Evolutionary conservation across 2,113 vertebrate species (phyloP), one percentile per base, ranked within the genome.

Genomic region (Strix aluco): DNA sequence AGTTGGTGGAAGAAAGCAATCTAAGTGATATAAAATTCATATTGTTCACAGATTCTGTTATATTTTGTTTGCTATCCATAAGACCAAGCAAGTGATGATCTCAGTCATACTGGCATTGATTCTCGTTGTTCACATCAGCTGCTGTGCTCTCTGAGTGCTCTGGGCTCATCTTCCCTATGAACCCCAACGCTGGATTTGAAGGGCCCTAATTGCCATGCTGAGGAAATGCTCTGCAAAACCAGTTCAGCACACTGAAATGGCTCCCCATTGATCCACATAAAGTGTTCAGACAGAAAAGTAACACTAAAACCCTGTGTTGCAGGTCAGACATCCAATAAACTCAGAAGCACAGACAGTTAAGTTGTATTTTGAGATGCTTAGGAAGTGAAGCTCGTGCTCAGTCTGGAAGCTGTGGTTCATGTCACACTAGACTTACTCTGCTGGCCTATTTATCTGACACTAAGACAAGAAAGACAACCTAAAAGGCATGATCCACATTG

Each of bases 341-440:
- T 46, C 59, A 59, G 40, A 65, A 58, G 19, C 29, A 71, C 22
- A 40, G 58, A 29, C 29, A 61, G 10, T 14, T 10, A 51, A 87
- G 6, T 20, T 52, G 2, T 26, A 26, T 58, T 82, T 81, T 36
- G 11, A 82, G 23, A 26, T 18, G 34, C 30, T 89, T 82, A 16
- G 5, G 16, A 81, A 57, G 38, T 1, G 0, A 11, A 85, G 13
- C 11, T 87, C 44, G 52, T 63, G 46, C 51, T 46, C 1, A 0
- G 27, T 46, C 65, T 81, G 55, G 27, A 69, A 75, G 21, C 2
- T 36, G 29, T 18, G 34, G n/a, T 22, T 74, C 26, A 15, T 14
- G 32, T 69, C 67, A 84, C 36, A 75, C 15, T 13, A 73, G 42
- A 20, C 55, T 81, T 63, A 23, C 14, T 81, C 72, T 61, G 55